Evolutionary conservation across 1,140 invertebrate species (phyloP).

Genomic region (Tetragnatha versicolor): DNA sequence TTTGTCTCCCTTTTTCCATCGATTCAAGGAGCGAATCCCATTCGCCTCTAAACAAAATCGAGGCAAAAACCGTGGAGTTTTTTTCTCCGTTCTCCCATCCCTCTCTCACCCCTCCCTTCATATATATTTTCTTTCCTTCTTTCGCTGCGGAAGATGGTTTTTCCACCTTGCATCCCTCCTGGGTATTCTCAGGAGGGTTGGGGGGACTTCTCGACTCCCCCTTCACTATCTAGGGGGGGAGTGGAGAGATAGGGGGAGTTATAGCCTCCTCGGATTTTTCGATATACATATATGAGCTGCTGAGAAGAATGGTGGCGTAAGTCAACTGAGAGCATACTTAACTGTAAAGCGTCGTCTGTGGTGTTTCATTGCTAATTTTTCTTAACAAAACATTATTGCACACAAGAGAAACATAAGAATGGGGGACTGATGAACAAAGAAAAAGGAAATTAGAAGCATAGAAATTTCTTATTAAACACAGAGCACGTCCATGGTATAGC

Average conservation of each 20-base stretch:
- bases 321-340: too few species aligned
- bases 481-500: too few species aligned
- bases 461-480: too few species aligned
- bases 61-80: slow-evolving; percentile 5
- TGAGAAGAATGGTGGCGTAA: not conserved
- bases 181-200: not conserved
- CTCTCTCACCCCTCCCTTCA: not conserved
- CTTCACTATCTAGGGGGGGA: not conserved
- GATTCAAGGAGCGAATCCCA: slow-evolving; percentile 16
- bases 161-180: not conserved
- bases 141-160: slow-evolving; percentile 29
- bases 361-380: too few species aligned
- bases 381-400: too few species aligned
- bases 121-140: too few species aligned
- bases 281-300: not conserved
- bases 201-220: slow-evolving; percentile 16
- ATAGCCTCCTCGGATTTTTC: not conserved
- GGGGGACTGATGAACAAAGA: too few species aligned
- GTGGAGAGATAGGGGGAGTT: slow-evolving; percentile 3
- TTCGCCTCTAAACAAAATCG: slow-evolving; percentile 25
- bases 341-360: too few species aligned
- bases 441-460: too few species aligned
- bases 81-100: not conserved
- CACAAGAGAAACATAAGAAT: too few species aligned
- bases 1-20: slow-evolving; percentile 9